Evolutionary conservation across 2,113 vertebrate species (phyloP).

Genomic region (Carassius carassius): DNA sequence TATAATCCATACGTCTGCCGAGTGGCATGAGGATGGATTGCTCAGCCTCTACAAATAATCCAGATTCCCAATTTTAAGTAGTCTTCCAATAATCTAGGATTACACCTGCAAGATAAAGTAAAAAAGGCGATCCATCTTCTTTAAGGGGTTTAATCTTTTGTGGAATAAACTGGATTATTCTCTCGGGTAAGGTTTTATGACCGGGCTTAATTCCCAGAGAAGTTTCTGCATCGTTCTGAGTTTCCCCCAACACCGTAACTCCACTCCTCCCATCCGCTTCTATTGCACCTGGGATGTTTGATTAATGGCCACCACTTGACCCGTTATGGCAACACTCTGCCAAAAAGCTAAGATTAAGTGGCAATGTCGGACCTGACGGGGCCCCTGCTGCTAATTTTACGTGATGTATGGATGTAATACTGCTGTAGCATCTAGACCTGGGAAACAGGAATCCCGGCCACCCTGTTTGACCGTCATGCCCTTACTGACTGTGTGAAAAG

Average conservation of each 20-base stretch:
- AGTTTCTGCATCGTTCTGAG: conserved; percentile 56
- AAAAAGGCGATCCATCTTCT: conserved; percentile 78
- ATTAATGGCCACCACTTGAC: conserved; percentile 84
- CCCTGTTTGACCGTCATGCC: conserved; percentile 42
- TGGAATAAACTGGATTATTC: conserved; percentile 81
- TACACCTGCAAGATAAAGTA: conserved; percentile 69
- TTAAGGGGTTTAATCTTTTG: conserved; percentile 80
- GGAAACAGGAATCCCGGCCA: conserved; percentile 39
- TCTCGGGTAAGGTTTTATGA: conserved; percentile 73
- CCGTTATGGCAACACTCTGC: conserved; percentile 82
- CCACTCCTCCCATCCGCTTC: conserved; percentile 22
- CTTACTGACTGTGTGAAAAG: conserved; percentile 4
- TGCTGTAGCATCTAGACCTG: conserved; percentile 69
- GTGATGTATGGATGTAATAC: conserved; percentile 80
- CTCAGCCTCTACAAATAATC: conserved; percentile 69
- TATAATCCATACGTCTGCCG: neutral
- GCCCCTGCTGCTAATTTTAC: conserved; percentile 81
- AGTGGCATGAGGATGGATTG: conserved; percentile 42
- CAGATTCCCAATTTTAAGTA: conserved; percentile 68
- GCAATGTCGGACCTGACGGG: conserved; percentile 75
- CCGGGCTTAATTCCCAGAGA: conserved; percentile 70
- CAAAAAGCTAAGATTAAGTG: conserved; percentile 83
- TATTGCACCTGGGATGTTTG: conserved; percentile 68
- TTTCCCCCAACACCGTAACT: conserved; percentile 43
- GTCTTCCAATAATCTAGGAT: conserved; percentile 76